A percentile compares a stretch with the other conserved stretches of the same genome.
These are phyloP conservation scores for Aurelia coerulea DNA, from an alignment of 30 jellyfish, hydroid and myxozoan genomes.

Conservation along the genomic window DNA sequence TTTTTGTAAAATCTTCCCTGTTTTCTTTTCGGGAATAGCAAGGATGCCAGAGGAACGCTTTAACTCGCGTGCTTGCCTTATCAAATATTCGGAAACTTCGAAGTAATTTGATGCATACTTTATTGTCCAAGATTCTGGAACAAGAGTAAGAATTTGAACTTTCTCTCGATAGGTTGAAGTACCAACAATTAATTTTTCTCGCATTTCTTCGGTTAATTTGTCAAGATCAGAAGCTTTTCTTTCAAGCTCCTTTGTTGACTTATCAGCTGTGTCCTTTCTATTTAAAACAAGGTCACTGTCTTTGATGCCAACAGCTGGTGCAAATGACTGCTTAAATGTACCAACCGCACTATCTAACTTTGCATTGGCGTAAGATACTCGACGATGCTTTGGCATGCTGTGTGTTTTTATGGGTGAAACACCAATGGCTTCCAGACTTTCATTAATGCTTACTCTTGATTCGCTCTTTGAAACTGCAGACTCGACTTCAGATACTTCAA, in stretches of 20 bases:
- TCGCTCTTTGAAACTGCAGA: background rate
- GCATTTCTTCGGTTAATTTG: constrained; percentile 18
- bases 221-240: constrained; percentile 40
- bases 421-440: constrained; percentile 43
- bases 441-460: constrained; percentile 7
- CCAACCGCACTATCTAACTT: constrained; percentile 30
- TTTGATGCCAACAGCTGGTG: constrained; percentile 23
- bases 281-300: background rate
- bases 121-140: constrained; percentile 66
- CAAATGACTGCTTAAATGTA: constrained; percentile 11
- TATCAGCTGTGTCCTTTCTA: background rate
- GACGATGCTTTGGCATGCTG: constrained; percentile 57
- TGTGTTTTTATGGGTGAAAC: constrained; percentile 47
- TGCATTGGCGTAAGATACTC: constrained; percentile 31
- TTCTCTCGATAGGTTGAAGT: constrained; percentile 2
- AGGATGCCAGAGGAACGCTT: constrained; percentile 43
- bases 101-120: constrained; percentile 51
- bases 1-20: constrained; percentile 22
- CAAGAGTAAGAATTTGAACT: constrained; percentile 50
- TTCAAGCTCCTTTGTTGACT: background rate
- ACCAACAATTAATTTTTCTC: constrained; percentile 33
- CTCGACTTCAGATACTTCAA: constrained; percentile 9
- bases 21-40: constrained; percentile 30
- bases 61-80: constrained; percentile 42
- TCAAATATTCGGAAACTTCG: constrained; percentile 42